Percentiles rank a stretch among this genome's conserved stretches.
Conservation (phyloP, 2,113 vertebrate genomes). For the Protomyctophum bolini region DNA sequence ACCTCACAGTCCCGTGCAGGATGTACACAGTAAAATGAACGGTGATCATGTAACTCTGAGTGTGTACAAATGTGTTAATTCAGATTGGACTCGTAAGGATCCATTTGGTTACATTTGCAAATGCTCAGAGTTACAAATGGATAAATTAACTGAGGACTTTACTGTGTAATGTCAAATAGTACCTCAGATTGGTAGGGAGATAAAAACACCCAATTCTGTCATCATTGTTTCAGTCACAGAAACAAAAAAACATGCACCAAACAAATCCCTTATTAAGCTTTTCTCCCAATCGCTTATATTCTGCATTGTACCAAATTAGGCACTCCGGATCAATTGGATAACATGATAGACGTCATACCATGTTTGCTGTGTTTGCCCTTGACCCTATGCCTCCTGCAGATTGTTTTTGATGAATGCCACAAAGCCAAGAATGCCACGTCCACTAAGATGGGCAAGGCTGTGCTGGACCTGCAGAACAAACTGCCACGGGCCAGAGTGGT, state of each 20-base stretch:
- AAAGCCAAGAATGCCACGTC: conserved; percentile 98
- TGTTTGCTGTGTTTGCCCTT: conserved; percentile 72
- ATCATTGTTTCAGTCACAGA: too few species aligned
- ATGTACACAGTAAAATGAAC: too few species aligned
- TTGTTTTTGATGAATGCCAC: conserved; percentile 98
- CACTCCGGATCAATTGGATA: too few species aligned
- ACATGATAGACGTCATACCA: too few species aligned
- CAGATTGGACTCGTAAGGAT: too few species aligned
- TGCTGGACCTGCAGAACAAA: conserved; percentile 95
- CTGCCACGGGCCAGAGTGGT: conserved; percentile 93
- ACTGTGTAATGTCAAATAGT: too few species aligned
- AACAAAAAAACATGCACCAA: too few species aligned
- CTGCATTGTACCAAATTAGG: neutral
- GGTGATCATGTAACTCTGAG: too few species aligned
- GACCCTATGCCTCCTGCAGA: conserved; percentile 78
- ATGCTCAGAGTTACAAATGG: too few species aligned
- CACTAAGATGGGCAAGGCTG: conserved; percentile 98
- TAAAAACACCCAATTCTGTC: neutral
- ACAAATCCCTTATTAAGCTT: neutral
- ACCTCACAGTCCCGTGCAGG: neutral
- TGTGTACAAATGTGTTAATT: too few species aligned
- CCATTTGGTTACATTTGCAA: too few species aligned
- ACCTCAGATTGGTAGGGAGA: neutral
- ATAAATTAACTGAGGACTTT: too few species aligned
- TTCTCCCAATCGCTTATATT: neutral